phyloP scores from a whole-genome alignment of 1,140 invertebrate genomes.

The Aporrectodea caliginosa region DNA sequence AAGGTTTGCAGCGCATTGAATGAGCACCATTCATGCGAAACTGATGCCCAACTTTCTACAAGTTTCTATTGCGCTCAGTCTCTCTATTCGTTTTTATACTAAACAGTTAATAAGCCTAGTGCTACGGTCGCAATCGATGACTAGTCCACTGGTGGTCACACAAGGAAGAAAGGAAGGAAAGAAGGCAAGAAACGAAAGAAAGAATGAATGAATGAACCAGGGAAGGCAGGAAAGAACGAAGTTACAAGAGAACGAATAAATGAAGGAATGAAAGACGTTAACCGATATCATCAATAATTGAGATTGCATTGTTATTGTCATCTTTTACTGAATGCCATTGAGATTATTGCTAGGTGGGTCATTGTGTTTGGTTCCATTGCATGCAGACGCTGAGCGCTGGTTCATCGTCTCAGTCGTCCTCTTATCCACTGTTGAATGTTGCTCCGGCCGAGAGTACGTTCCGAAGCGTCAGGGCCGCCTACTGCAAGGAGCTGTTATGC shows the following conservation, averaged over 20 bases:
- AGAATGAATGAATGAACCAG: no score
- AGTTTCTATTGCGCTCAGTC: not conserved
- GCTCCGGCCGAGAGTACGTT: constrained; percentile 19
- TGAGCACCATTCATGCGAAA: not conserved
- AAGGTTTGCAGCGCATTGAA: no score
- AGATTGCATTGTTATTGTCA: no score
- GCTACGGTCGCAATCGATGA: not conserved
- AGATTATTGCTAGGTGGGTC: no score
- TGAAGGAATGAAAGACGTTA: no score
- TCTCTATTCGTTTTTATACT: not conserved
- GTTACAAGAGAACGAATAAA: no score
- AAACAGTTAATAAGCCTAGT: not conserved
- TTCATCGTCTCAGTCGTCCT: constrained; percentile 3
- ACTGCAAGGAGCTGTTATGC: constrained; percentile 11
- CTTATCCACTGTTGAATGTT: constrained; percentile 19
- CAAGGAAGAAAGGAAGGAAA: no score
- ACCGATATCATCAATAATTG: no score
- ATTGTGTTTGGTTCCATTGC: no score
- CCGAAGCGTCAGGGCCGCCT: constrained; percentile 12
- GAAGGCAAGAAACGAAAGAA: no score
- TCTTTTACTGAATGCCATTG: no score
- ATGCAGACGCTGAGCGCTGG: not conserved
- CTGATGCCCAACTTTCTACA: not conserved
- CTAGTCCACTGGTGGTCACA: not conserved
- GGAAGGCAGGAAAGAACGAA: no score